Percentiles rank a stretch among this genome's conserved stretches.
Conservation (phyloP, 2,888 invertebrate species). For the Plebejus argus region DNA sequence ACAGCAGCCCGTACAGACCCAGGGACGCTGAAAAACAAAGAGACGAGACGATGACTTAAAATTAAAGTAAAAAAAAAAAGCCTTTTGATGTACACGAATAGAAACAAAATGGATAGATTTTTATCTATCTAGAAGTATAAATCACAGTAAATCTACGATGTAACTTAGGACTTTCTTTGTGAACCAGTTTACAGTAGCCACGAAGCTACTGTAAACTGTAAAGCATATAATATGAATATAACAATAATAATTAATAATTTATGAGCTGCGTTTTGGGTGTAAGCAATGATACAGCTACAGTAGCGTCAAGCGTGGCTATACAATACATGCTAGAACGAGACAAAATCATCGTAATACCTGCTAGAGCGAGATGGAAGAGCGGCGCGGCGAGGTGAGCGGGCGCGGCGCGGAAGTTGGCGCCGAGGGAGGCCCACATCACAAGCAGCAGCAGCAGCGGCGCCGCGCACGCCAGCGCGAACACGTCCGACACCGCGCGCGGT, state of each 20-base stretch:
- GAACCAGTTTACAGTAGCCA: too few relatives aligned
- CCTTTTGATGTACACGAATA: background rate
- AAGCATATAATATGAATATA: too few relatives aligned
- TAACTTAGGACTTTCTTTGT: too few relatives aligned
- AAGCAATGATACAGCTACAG: too few relatives aligned
- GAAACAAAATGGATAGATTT: background rate
- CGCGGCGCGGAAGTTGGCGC: slow-evolving; percentile 92
- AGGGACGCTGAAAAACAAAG: slow-evolving; percentile 85
- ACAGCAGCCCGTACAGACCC: slow-evolving; percentile 93
- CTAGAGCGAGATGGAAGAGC: slow-evolving; percentile 94
- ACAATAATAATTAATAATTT: too few relatives aligned
- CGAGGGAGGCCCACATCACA: slow-evolving; percentile 91
- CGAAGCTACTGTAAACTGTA: too few relatives aligned
- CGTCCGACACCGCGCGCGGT: slow-evolving; percentile 91
- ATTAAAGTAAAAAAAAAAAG: background rate
- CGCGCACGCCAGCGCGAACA: slow-evolving; percentile 92
- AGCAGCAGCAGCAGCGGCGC: slow-evolving; percentile 92
- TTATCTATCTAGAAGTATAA: too few relatives aligned
- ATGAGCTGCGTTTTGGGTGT: too few relatives aligned
- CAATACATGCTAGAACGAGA: background rate
- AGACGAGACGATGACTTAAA: background rate
- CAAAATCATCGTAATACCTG: slow-evolving; percentile 73
- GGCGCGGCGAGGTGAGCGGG: slow-evolving; percentile 89
- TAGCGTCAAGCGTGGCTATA: too few relatives aligned
- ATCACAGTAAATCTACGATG: too few relatives aligned